Percentiles rank a stretch among this genome's conserved stretches.
Conservation (phyloP, 2,113 vertebrate species). For the Agelaius tricolor region DNA sequence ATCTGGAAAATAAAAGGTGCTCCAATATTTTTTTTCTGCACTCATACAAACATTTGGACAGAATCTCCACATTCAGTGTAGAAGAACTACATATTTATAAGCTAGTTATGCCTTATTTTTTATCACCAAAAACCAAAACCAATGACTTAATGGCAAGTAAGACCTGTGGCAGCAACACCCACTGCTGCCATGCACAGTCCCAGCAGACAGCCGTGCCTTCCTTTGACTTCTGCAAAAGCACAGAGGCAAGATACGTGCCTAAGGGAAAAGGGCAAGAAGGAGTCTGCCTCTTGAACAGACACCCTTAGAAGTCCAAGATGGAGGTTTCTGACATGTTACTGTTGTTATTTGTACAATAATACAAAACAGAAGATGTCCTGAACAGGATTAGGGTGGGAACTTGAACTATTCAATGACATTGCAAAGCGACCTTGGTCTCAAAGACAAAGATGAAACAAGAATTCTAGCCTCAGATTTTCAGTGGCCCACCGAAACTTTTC, state of each 20-base stretch:
- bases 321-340: neutral
- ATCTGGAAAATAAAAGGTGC: neutral
- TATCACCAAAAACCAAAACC: constrained; percentile 1
- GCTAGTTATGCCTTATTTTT: neutral
- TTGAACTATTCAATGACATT: neutral
- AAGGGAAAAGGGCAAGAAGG: neutral
- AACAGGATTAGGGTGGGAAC: neutral
- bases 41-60: neutral
- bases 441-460: neutral
- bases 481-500: neutral
- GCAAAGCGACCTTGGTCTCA: neutral
- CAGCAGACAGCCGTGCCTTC: neutral
- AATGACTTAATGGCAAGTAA: neutral
- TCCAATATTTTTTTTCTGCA: neutral
- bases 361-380: neutral
- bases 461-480: neutral
- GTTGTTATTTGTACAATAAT: neutral
- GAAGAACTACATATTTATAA: neutral
- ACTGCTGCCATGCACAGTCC: neutral
- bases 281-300: neutral
- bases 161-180: neutral
- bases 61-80: neutral
- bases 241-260: neutral
- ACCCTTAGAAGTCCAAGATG: neutral
- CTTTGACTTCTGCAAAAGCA: neutral